Percentiles rank a stretch among this genome's conserved stretches.
Conservation (phyloP, 2,888 invertebrate species). For the Smittia sp. region DNA sequence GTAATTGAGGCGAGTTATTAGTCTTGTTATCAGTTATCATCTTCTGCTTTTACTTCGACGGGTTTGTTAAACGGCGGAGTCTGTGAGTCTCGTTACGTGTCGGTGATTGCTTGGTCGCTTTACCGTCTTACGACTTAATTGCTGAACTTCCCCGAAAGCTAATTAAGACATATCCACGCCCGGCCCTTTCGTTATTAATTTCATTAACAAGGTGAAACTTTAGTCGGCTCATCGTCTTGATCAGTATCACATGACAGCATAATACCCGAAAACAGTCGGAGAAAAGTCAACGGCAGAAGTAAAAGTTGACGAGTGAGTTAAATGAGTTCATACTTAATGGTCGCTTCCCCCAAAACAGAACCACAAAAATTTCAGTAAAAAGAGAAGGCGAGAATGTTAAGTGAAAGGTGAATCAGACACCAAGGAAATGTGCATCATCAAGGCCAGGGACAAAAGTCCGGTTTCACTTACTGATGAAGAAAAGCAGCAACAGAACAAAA, state of each 20-base stretch:
- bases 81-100: no score
- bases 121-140: no score
- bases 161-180: no score
- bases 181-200: background rate
- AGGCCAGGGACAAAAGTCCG: conserved; percentile 8
- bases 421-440: conserved; percentile 9
- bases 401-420: conserved; percentile 30
- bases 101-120: no score
- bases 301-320: conserved; percentile 5
- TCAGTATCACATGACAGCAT: background rate
- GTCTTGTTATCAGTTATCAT: no score
- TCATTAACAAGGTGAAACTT: conserved; percentile 7
- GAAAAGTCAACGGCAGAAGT: background rate
- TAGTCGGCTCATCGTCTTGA: background rate
- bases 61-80: no score
- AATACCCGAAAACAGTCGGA: background rate
- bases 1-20: no score
- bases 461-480: conserved; percentile 33
- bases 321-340: background rate
- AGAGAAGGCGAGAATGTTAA: conserved; percentile 9
- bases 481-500: conserved; percentile 17
- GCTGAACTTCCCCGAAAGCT: no score
- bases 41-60: no score
- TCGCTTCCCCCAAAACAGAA: background rate
- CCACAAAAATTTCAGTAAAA: background rate